Base-by-base conservation (phyloP, 2,888 invertebrate species). In the Phyllotreta cruciferae region DNA sequence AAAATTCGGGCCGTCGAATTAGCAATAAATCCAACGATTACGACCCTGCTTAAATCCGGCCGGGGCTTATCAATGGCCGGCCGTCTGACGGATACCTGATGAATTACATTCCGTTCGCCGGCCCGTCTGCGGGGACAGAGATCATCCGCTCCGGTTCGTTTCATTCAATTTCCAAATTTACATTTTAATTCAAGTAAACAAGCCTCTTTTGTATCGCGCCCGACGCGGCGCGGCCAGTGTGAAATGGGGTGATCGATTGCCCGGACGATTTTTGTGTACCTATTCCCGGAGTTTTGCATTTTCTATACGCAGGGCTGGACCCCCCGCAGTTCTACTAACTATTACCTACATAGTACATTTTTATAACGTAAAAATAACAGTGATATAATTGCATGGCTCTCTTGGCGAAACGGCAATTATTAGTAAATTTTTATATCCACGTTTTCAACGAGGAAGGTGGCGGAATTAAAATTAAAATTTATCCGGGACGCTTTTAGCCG, bases 101-200 rank as follows among this genome's bases (percentile, higher is more conserved):
- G 70, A 71, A 70, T 71, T 67, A 67, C 69, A 61, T 63, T 64
- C 62, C 66, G 63, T 64, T 69, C 65, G 66, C 66, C 61, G 55
- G 24, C 56, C n/a, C 57, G 49, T 63, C 57, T 52, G 61, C 61
- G 60, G 50, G 58, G 62, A 60, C 55, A 57, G 45, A 52, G 39
- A 57, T 57, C 66, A 47, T 57, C 61, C 61, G 56, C 14, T 37
- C 38, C 39, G 50, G 58, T 58, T 58, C 45, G 61, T 57, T 61
- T 61, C 60, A 62, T 63, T 66, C 63, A 63, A 63, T 63, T 66
- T 58, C 47, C 57, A 63, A 66, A 63, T 63, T 66, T 61, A 50
- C 66, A 58, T 66, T 66, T 66, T 63, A 63, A 63, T 57, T 57
- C 57, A 53, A 57, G 53, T 57, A 63, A 63, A 63, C 62, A 63